phyloP scores from a whole-genome alignment of 30 jellyfish, hydroid and myxozoan genomes.

The Aurelia coerulea region DNA sequence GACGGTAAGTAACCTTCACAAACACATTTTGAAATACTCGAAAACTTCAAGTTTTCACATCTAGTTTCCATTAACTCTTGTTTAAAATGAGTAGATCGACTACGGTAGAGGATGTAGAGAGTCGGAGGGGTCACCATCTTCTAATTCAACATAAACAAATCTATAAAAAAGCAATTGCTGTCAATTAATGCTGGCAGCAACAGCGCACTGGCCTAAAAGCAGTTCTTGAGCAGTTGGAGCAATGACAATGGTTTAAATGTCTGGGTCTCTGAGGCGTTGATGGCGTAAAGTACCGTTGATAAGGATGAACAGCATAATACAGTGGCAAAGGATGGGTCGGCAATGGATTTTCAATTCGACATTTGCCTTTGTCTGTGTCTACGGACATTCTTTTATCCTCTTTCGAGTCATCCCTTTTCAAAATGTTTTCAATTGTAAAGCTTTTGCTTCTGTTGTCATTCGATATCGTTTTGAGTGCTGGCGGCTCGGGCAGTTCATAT shows the following conservation, averaged over 20 bases:
- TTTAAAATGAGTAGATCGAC: too few relatives aligned
- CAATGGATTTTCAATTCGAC: conserved; percentile 36
- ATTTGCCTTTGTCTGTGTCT: conserved; percentile 18
- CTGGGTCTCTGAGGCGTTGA: conserved; percentile 42
- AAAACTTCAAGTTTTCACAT: too few relatives aligned
- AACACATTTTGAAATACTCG: too few relatives aligned
- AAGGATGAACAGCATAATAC: conserved; percentile 48
- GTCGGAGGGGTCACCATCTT: too few relatives aligned
- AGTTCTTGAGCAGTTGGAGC: conserved; percentile 52
- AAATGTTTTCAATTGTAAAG: conserved; percentile 58
- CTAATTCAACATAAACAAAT: too few relatives aligned
- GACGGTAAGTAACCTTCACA: too few relatives aligned
- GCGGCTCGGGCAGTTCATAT: conserved; percentile 23
- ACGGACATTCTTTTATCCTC: conserved; percentile 1
- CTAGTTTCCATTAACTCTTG: too few relatives aligned
- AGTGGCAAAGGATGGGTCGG: conserved; percentile 57
- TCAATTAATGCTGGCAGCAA: conserved; percentile 49
- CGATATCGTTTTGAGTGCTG: conserved; percentile 3
- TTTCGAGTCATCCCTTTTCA: conserved; percentile 44
- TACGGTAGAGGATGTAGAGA: too few relatives aligned
- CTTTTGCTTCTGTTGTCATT: conserved; percentile 38
- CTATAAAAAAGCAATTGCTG: too few relatives aligned
- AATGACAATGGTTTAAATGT: conserved; percentile 28
- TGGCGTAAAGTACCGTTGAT: conserved; percentile 39
- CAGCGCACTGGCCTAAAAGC: conserved; percentile 67